Evolutionary conservation across 2,797 vertebrate genomes (phyloP).

Genomic region (Linurgus olivaceus): DNA sequence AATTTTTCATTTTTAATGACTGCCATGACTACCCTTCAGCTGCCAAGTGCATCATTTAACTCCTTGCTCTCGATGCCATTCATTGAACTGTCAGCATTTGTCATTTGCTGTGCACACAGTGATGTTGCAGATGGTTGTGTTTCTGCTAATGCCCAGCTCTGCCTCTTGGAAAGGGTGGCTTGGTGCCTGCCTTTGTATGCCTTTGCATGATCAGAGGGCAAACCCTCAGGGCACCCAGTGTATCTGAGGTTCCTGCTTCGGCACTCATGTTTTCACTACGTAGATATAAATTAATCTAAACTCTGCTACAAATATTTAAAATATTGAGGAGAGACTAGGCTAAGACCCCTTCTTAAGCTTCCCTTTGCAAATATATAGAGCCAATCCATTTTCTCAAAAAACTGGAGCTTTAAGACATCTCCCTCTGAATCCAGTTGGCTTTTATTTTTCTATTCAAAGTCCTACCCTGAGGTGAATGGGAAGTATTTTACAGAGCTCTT

Average conservation of each 20-base stretch:
- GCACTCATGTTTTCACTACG: not conserved
- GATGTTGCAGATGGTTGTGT: not conserved
- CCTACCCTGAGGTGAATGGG: not conserved
- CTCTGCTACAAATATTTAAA: not conserved
- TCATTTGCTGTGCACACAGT: not conserved
- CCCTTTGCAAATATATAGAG: not conserved
- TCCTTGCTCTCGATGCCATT: not conserved
- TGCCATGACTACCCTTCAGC: slow-evolving; percentile 11
- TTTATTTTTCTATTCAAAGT: not conserved
- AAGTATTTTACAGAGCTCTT: not conserved
- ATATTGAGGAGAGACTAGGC: not conserved
- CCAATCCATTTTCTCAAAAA: not conserved
- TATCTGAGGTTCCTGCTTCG: not conserved
- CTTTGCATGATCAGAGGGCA: not conserved
- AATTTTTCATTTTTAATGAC: slow-evolving; percentile 49
- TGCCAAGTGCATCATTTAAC: not conserved
- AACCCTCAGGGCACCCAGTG: not conserved
- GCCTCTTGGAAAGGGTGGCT: not conserved
- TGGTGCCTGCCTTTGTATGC: not conserved
- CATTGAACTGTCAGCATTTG: not conserved
- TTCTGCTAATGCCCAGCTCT: not conserved
- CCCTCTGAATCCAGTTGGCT: not conserved
- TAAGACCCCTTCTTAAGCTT: not conserved
- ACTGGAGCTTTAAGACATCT: not conserved
- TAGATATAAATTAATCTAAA: not conserved